Conservation (phyloP, 2,113 vertebrate species). For the Pimephales promelas region DNA sequence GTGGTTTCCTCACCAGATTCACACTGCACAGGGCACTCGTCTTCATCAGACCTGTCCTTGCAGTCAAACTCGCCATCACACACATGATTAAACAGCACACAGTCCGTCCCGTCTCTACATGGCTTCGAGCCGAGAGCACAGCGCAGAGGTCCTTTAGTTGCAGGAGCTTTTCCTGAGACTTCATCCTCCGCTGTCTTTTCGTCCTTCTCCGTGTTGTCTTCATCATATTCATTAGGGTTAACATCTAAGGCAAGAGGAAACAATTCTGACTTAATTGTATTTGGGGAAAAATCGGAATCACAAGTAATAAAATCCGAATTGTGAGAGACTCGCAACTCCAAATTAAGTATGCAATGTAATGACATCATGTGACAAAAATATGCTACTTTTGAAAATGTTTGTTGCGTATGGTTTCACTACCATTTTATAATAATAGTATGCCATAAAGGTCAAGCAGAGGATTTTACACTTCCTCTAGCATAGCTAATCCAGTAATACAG, state of each 20-base stretch:
- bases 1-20: background rate
- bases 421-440: no score
- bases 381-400: no score
- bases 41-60: conserved; percentile 69
- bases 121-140: background rate
- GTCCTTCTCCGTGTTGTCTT: background rate
- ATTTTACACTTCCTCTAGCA: background rate
- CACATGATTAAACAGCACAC: conserved; percentile 34
- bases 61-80: conserved; percentile 47
- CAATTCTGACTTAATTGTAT: no score
- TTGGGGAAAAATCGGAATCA: no score
- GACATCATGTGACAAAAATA: no score
- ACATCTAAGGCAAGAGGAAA: background rate
- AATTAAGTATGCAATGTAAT: no score
- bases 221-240: background rate
- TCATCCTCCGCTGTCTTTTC: background rate
- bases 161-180: background rate
- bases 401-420: no score
- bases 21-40: conserved; percentile 62
- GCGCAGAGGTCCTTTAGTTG: background rate
- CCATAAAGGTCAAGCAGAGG: background rate
- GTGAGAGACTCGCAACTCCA: no score
- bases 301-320: no score
- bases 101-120: conserved; percentile 32
- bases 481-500: background rate